phyloP scores from a whole-genome alignment of 2,888 invertebrate genomes.

The Rutpela maculata region DNA sequence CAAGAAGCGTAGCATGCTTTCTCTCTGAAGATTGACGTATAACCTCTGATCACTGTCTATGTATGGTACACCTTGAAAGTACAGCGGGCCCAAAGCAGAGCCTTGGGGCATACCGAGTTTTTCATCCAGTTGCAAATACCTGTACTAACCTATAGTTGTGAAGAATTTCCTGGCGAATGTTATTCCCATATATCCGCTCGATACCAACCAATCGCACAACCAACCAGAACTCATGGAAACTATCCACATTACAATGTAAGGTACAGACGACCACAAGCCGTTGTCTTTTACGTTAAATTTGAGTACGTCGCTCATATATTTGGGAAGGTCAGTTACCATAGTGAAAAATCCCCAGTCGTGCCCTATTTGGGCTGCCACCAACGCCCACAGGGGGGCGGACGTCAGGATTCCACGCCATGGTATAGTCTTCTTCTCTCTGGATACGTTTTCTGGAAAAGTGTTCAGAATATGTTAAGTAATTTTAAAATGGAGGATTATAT shows the following conservation, averaged over 20 bases:
- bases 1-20: too few species aligned
- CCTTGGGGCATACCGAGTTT: neutral
- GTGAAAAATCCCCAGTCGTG: conserved; percentile 85
- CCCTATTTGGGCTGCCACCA: conserved; percentile 84
- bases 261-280: conserved; percentile 78
- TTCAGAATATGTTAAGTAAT: neutral
- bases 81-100: neutral
- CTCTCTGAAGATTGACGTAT: too few species aligned
- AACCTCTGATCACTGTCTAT: too few species aligned
- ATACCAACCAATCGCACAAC: conserved; percentile 81
- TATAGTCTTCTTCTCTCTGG: conserved; percentile 72
- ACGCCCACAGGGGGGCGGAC: conserved; percentile 83
- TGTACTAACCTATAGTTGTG: conserved; percentile 80
- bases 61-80: too few species aligned
- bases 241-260: conserved; percentile 81
- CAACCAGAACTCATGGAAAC: conserved; percentile 79
- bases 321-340: conserved; percentile 82
- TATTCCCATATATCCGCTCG: conserved; percentile 76
- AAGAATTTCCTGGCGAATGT: conserved; percentile 79
- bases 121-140: too few species aligned
- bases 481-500: neutral
- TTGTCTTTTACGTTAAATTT: conserved; percentile 80
- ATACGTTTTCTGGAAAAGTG: conserved; percentile 52
- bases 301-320: conserved; percentile 79
- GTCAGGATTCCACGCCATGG: conserved; percentile 84